These are phyloP conservation scores for Sylvilagus floridanus DNA, from an alignment of 2,797 vertebrate genomes.

Conservation along the genomic window DNA sequence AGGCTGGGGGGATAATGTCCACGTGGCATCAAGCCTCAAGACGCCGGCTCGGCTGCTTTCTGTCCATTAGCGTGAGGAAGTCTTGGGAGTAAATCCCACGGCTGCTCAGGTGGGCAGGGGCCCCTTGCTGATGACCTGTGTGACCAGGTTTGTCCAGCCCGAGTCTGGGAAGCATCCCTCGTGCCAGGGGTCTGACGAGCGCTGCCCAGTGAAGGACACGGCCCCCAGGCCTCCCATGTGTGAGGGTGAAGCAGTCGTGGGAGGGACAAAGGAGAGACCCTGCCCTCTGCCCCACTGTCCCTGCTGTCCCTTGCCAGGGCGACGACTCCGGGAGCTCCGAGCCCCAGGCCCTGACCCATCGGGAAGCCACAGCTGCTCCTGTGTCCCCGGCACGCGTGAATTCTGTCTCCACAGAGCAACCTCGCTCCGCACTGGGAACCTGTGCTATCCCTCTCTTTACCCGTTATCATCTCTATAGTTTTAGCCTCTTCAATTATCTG, in stretches of 20 bases:
- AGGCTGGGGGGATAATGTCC: not conserved
- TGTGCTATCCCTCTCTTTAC: conserved; percentile 18
- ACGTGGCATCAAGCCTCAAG: not conserved
- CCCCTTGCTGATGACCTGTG: not conserved
- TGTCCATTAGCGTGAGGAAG: not conserved
- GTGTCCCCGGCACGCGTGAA: too few relatives aligned
- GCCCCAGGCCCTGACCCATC: not conserved
- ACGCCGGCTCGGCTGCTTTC: not conserved
- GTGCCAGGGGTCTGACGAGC: not conserved
- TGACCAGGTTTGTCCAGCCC: not conserved
- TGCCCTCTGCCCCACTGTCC: not conserved
- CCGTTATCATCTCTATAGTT: not conserved
- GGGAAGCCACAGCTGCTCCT: not conserved
- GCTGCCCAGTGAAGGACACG: not conserved
- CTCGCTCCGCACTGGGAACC: conserved; percentile 1
- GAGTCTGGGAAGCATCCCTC: not conserved
- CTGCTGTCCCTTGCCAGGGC: not conserved
- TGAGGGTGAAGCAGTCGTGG: not conserved
- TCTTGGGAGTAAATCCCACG: not conserved
- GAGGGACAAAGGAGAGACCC: not conserved
- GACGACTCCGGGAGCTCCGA: too few relatives aligned
- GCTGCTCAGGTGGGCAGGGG: not conserved
- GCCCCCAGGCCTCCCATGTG: rapidly evolving
- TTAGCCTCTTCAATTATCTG: conserved; percentile 39
- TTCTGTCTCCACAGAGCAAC: not conserved